Conservation (phyloP, 2,113 vertebrate species). For the Indicator maculatus region DNA sequence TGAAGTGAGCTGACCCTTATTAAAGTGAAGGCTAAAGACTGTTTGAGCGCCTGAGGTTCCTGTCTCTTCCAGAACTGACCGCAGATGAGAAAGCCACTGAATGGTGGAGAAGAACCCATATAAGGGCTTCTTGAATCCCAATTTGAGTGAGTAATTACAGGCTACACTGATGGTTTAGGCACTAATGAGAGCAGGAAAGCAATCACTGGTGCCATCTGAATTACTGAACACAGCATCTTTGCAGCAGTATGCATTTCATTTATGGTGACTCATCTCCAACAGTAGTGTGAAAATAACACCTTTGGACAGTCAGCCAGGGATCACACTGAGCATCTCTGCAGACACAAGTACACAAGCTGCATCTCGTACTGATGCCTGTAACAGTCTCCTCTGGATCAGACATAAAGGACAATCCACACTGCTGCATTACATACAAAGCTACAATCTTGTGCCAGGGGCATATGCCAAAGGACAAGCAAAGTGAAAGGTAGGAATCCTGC, state of each 20-base stretch:
- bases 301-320: background rate
- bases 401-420: background rate
- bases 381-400: background rate
- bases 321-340: background rate
- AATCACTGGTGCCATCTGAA: background rate
- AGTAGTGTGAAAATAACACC: background rate
- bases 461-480: background rate
- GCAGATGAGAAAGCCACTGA: background rate
- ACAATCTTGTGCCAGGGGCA: background rate
- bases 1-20: background rate
- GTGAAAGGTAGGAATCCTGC: background rate
- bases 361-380: background rate
- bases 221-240: background rate
- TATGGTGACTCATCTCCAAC: slow-evolving; percentile 16
- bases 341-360: background rate
- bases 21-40: background rate
- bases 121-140: background rate
- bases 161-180: background rate
- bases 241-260: background rate
- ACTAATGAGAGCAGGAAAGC: background rate
- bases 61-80: background rate
- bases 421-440: background rate
- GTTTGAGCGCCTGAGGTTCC: background rate
- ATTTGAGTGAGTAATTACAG: background rate
- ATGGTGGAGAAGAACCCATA: background rate